These are phyloP conservation scores for Steinernema feltiae DNA, from an alignment of 1,140 invertebrate genomes.

Conservation along the genomic window DNA sequence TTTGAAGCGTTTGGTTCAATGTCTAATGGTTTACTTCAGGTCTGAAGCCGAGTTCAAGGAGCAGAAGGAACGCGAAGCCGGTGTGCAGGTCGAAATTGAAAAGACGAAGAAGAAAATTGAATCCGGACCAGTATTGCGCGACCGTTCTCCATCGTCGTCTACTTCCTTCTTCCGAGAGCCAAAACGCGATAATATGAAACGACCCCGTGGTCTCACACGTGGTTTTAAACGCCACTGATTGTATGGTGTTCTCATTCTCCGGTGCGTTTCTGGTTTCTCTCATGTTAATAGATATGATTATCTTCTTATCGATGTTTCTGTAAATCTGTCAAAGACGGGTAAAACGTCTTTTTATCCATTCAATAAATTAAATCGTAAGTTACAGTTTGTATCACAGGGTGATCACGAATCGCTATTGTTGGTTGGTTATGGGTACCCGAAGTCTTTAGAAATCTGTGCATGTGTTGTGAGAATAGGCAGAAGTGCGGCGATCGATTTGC, in stretches of 20 bases:
- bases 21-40: background rate
- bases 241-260: too few species aligned
- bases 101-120: background rate
- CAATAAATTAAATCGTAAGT: background rate
- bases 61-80: background rate
- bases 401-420: too few species aligned
- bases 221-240: too few species aligned
- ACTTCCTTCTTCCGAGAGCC: too few species aligned
- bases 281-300: too few species aligned
- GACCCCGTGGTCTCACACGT: too few species aligned
- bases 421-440: conserved; percentile 1
- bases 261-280: too few species aligned
- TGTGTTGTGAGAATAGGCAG: background rate
- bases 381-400: background rate
- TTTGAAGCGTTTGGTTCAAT: background rate
- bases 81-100: background rate
- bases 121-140: background rate
- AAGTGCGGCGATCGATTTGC: background rate
- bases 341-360: too few species aligned
- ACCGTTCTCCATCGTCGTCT: background rate
- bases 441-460: background rate
- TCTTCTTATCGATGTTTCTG: too few species aligned
- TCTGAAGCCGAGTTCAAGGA: background rate
- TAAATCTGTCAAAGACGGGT: too few species aligned
- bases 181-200: too few species aligned